A percentile compares a stretch with the other conserved stretches of the same genome.
Evolutionary conservation across 2,113 vertebrate species (phyloP).

Genomic region (human): GRCh38 chr1:10855501-10856000

Average conservation of each 20-base stretch:
- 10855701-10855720: not conserved
- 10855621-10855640: not conserved
- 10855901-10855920: not conserved
- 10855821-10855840: not conserved
- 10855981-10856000: not conserved
- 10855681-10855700: rapidly evolving
- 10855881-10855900: not conserved
- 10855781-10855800: not conserved
- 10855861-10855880: not conserved
- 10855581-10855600: not conserved
- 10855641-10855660: not conserved
- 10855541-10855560: not conserved
- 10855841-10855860: not conserved
- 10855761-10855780: not conserved
- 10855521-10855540: not conserved
- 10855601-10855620: not conserved
- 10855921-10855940: not conserved
- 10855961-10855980: not conserved
- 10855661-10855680: not conserved
- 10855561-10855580: not conserved
- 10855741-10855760: not conserved
- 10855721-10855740: not conserved
- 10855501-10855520: not conserved
- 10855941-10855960: not conserved
- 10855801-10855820: not conserved